Conservation (phyloP, 2,113 vertebrate species). For the Cricetomys ansorgei region DNA sequence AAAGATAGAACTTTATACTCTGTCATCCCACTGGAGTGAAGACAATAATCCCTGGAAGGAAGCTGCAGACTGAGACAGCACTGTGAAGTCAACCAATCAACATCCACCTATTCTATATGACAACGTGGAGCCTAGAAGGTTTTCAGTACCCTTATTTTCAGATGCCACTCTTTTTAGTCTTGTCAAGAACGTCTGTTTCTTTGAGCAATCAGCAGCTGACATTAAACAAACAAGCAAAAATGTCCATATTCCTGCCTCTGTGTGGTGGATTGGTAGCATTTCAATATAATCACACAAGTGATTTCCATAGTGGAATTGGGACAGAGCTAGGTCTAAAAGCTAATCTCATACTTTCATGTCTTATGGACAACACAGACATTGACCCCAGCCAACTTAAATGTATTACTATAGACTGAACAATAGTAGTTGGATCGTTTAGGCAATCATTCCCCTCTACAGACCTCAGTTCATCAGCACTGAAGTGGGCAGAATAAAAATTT, state of each 20-base stretch:
- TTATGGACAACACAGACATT: neutral
- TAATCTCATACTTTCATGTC: neutral
- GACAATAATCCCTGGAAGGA: neutral
- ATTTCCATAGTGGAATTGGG: neutral
- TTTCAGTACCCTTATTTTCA: neutral
- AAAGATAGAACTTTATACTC: neutral
- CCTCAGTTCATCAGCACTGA: conserved; percentile 24
- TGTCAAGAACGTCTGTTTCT: neutral
- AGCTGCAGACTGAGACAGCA: neutral
- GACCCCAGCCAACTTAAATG: neutral
- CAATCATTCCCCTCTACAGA: neutral
- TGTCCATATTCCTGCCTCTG: neutral
- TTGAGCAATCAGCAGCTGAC: neutral
- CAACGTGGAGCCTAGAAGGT: neutral
- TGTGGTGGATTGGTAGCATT: neutral
- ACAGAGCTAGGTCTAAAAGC: neutral
- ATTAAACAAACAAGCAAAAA: neutral
- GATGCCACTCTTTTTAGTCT: neutral
- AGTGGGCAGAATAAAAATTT: neutral
- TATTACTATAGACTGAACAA: neutral
- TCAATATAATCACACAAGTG: neutral
- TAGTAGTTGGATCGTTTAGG: neutral
- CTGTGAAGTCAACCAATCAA: neutral
- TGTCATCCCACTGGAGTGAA: neutral
- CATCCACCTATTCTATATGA: neutral